Conservation (phyloP, 2,888 invertebrate genomes). For the Rhagonycha fulva region DNA sequence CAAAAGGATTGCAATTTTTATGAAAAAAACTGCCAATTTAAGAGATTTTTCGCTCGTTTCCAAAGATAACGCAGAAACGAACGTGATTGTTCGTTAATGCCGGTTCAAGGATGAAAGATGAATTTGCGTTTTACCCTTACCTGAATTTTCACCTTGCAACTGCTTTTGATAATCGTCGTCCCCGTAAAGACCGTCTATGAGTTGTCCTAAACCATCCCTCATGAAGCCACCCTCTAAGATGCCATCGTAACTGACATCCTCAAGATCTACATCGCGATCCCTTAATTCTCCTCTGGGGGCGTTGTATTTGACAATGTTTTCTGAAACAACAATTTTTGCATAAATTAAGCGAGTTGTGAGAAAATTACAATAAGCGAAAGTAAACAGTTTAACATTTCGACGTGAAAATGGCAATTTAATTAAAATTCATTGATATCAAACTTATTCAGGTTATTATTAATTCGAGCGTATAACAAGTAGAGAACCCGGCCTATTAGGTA, state of each 20-base stretch:
- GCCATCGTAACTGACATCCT: conserved; percentile 84
- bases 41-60: background rate
- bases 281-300: conserved; percentile 68
- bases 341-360: background rate
- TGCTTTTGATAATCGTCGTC: conserved; percentile 68
- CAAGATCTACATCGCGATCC: conserved; percentile 68
- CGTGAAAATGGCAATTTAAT: background rate
- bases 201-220: conserved; percentile 78
- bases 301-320: conserved; percentile 68
- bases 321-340: conserved; percentile 54
- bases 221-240: conserved; percentile 59
- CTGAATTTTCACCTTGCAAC: conserved; percentile 62
- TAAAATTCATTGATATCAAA: background rate
- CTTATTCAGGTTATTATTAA: background rate
- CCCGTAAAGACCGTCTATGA: conserved; percentile 75
- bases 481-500: conserved; percentile 3
- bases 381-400: background rate
- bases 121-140: conserved; percentile 47
- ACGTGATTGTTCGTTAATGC: background rate
- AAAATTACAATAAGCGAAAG: background rate
- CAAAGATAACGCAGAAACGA: background rate
- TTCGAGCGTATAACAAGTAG: background rate
- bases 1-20: conserved; percentile 18
- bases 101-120: background rate
- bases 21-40: background rate